phyloP scores from a whole-genome alignment of 2,888 invertebrate genomes.

The Ichneumoninae sp. region DNA sequence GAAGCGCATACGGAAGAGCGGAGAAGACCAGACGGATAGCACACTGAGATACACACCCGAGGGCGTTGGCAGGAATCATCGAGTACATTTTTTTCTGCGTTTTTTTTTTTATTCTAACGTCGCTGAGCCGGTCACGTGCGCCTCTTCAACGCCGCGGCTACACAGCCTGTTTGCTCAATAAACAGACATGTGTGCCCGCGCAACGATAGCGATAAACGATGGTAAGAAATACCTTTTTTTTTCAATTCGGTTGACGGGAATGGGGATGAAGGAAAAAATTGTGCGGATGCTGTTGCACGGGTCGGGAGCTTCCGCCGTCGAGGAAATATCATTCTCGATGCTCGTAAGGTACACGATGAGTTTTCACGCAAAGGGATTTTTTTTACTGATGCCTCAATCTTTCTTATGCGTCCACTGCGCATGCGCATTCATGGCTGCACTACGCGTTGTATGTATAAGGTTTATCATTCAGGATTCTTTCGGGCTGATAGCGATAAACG shows the following conservation, averaged over 20 bases:
- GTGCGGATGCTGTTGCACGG: too few relatives aligned
- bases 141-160: conserved; percentile 41
- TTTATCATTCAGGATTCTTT: too few relatives aligned
- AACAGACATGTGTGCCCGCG: conserved; percentile 63
- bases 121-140: conserved; percentile 44
- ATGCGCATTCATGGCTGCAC: too few relatives aligned
- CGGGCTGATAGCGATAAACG: too few relatives aligned
- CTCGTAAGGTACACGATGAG: too few relatives aligned
- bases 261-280: not conserved
- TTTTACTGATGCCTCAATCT: too few relatives aligned
- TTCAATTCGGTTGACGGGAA: not conserved
- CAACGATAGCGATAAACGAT: conserved; percentile 60
- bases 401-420: too few relatives aligned
- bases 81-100: conserved; percentile 5
- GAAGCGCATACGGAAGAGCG: conserved; percentile 49
- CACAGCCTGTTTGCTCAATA: conserved; percentile 62
- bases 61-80: conserved; percentile 38
- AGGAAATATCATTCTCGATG: too few relatives aligned
- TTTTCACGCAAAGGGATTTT: too few relatives aligned
- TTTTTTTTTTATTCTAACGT: conserved; percentile 5
- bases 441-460: too few relatives aligned
- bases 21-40: conserved; percentile 45
- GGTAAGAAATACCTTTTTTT: conserved; percentile 29
- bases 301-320: too few relatives aligned
- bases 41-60: conserved; percentile 45